phyloP scores from a whole-genome alignment of 2,888 invertebrate species.

The Cremastinae sp. region DNA sequence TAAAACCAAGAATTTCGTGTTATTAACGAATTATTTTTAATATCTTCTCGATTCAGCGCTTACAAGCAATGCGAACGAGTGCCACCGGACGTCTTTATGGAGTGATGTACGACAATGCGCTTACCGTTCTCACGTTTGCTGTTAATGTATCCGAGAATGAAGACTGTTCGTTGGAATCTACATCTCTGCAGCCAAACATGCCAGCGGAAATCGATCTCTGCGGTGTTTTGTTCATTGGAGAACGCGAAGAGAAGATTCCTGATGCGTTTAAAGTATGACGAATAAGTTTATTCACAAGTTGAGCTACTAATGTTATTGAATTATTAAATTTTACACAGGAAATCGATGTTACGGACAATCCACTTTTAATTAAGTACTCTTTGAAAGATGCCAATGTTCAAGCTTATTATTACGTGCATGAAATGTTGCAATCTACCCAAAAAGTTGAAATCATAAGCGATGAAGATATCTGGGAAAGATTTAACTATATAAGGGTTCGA shows the following conservation, averaged over 20 bases:
- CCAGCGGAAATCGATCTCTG: constrained; percentile 90
- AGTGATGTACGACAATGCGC: constrained; percentile 86
- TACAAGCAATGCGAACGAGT: constrained; percentile 84
- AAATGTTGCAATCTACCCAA: constrained; percentile 85
- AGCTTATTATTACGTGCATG: constrained; percentile 87
- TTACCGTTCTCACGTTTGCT: constrained; percentile 86
- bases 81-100: constrained; percentile 88
- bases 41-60: constrained; percentile 82
- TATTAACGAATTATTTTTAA: not conserved
- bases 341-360: constrained; percentile 91
- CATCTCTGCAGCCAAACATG: constrained; percentile 84
- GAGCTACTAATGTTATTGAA: no score
- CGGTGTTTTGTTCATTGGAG: constrained; percentile 86
- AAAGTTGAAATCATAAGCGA: constrained; percentile 84
- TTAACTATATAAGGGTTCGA: constrained; percentile 86
- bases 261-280: constrained; percentile 83
- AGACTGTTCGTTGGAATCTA: constrained; percentile 76
- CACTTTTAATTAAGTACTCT: constrained; percentile 84
- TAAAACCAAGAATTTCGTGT: not conserved
- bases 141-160: constrained; percentile 83
- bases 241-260: constrained; percentile 83
- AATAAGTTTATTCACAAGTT: no score
- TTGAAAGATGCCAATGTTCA: constrained; percentile 83
- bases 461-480: constrained; percentile 85
- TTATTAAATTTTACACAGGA: constrained; percentile 82